phyloP scores from a whole-genome alignment of 2,888 invertebrate species.

The Smittia aterrima region DNA sequence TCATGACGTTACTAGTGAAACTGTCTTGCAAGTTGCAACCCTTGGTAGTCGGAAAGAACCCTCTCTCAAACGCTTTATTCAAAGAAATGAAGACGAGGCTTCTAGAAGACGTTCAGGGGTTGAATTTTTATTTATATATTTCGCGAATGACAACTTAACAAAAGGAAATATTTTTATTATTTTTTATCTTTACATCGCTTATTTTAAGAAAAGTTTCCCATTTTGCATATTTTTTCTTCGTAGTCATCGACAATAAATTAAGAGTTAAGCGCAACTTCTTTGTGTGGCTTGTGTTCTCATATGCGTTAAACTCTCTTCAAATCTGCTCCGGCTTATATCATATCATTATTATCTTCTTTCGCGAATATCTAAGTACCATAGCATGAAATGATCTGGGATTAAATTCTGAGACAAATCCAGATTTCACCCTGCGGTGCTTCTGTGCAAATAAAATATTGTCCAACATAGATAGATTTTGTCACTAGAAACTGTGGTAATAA shows the following conservation, averaged over 20 bases:
- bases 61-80: too few species aligned
- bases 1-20: too few species aligned
- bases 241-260: conserved; percentile 25
- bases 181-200: background rate
- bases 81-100: too few species aligned
- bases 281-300: background rate
- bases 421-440: background rate
- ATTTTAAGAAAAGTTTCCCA: background rate
- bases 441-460: conserved; percentile 6
- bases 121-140: background rate
- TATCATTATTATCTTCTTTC: conserved; percentile 7
- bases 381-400: too few species aligned
- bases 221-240: background rate
- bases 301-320: too few species aligned
- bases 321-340: too few species aligned
- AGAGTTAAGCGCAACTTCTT: conserved; percentile 29
- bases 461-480: background rate
- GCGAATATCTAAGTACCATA: too few species aligned
- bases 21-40: too few species aligned
- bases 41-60: too few species aligned
- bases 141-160: background rate
- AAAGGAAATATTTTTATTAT: background rate
- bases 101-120: background rate
- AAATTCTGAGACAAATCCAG: too few species aligned
- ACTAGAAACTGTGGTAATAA: background rate